Conservation (phyloP, 2,888 invertebrate genomes). For the Dascillus cervinus region DNA sequence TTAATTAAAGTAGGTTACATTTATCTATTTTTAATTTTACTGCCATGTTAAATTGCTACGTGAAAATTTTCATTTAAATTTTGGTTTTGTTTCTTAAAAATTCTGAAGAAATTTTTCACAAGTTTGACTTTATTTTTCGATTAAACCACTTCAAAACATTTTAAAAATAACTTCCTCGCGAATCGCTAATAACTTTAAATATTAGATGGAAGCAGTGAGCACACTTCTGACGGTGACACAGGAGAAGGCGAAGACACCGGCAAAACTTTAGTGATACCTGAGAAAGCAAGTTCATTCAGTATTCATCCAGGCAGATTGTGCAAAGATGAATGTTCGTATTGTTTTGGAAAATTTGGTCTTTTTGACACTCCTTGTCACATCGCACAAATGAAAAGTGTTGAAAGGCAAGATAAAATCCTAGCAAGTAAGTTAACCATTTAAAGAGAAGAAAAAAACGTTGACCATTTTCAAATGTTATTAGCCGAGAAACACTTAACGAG, state of each 20-base stretch:
- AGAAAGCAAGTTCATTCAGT: conserved; percentile 81
- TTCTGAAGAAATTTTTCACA: too few species aligned
- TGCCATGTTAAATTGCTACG: too few species aligned
- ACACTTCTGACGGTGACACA: conserved; percentile 39
- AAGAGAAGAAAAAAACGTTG: not conserved
- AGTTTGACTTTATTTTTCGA: too few species aligned
- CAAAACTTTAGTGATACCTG: conserved; percentile 70
- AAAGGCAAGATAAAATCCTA: conserved; percentile 73
- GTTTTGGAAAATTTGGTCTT: conserved; percentile 79
- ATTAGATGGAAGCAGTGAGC: conserved; percentile 42
- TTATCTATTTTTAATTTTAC: too few species aligned
- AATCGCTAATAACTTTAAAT: too few species aligned
- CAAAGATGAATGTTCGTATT: conserved; percentile 79
- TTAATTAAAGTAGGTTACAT: too few species aligned
- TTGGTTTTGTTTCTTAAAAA: too few species aligned
- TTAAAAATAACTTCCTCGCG: too few species aligned
- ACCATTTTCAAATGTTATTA: conserved; percentile 26
- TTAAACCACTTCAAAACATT: too few species aligned
- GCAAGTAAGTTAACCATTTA: conserved; percentile 50
- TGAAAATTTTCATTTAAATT: too few species aligned
- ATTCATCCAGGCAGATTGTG: conserved; percentile 77
- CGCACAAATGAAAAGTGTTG: conserved; percentile 75
- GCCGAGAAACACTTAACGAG: conserved; percentile 75
- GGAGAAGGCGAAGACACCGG: conserved; percentile 42
- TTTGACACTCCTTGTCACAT: conserved; percentile 83